Evolutionary conservation across 2,113 vertebrate genomes (phyloP).

Genomic region (Dermatemys mawii): DNA sequence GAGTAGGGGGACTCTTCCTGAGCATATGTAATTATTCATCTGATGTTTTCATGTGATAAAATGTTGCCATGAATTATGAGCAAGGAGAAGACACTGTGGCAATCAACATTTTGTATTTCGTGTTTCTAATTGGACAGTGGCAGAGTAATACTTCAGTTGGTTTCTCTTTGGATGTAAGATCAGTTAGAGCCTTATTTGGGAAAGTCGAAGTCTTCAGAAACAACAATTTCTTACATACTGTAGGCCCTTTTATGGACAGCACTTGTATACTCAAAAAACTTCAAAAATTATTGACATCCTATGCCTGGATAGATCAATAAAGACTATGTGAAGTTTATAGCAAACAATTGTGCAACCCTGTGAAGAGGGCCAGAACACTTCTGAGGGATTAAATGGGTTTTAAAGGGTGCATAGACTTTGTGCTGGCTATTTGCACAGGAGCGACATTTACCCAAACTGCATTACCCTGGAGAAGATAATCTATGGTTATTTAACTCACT

Average conservation of each 20-base stretch:
- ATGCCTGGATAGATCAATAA: neutral
- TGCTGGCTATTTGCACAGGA: neutral
- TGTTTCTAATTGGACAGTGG: neutral
- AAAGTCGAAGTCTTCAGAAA: neutral
- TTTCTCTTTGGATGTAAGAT: neutral
- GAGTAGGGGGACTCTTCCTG: neutral
- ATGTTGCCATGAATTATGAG: neutral
- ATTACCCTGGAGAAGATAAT: neutral
- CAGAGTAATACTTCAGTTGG: neutral
- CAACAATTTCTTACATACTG: neutral
- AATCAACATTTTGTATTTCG: neutral
- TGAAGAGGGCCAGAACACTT: neutral
- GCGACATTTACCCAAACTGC: neutral
- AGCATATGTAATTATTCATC: neutral
- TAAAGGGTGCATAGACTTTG: neutral
- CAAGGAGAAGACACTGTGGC: neutral
- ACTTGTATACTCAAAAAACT: no score
- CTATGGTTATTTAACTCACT: neutral
- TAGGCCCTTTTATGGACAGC: neutral
- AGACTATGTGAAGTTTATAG: neutral
- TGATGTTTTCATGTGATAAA: neutral
- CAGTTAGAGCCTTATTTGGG: neutral
- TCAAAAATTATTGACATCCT: neutral
- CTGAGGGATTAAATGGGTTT: neutral
- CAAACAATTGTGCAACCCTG: neutral